A percentile compares a stretch with the other conserved stretches of the same genome.
phyloP scores from a whole-genome alignment of 2,888 invertebrate genomes.

The Tubulanus polymorphus region DNA sequence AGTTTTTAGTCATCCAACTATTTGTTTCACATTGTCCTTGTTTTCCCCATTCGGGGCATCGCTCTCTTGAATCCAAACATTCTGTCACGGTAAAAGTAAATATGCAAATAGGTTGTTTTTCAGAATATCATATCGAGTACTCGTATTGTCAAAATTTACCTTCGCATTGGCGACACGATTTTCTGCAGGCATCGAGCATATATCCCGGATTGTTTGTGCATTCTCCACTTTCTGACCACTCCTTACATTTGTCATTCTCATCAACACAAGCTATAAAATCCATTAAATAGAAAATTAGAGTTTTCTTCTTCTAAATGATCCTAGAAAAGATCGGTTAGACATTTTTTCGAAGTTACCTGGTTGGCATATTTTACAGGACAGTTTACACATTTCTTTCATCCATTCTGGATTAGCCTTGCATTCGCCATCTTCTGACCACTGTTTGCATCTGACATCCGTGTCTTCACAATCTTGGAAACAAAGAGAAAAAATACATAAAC shows the following conservation, averaged over 20 bases:
- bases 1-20: slow-evolving; percentile 12
- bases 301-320: too few species aligned
- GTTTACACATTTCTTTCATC: slow-evolving; percentile 39
- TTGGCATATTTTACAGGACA: slow-evolving; percentile 31
- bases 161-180: slow-evolving; percentile 32
- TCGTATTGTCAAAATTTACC: too few species aligned
- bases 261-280: too few species aligned
- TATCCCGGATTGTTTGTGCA: slow-evolving; percentile 38
- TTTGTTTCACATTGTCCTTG: slow-evolving; percentile 7
- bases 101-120: too few species aligned
- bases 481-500: too few species aligned
- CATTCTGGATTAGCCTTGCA: slow-evolving; percentile 35
- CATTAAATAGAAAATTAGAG: too few species aligned
- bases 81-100: too few species aligned
- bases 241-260: slow-evolving; percentile 26
- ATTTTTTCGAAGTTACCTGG: too few species aligned
- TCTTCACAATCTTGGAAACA: slow-evolving; percentile 16
- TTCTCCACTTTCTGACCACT: slow-evolving; percentile 35
- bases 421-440: slow-evolving; percentile 31
- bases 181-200: slow-evolving; percentile 38
- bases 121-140: too few species aligned
- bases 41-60: slow-evolving; percentile 4
- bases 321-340: too few species aligned
- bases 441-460: slow-evolving; percentile 17
- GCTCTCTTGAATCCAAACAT: too few species aligned